Evolutionary conservation across 2,888 invertebrate species (phyloP).

Genomic region (Caenorhabditis panamensis): DNA sequence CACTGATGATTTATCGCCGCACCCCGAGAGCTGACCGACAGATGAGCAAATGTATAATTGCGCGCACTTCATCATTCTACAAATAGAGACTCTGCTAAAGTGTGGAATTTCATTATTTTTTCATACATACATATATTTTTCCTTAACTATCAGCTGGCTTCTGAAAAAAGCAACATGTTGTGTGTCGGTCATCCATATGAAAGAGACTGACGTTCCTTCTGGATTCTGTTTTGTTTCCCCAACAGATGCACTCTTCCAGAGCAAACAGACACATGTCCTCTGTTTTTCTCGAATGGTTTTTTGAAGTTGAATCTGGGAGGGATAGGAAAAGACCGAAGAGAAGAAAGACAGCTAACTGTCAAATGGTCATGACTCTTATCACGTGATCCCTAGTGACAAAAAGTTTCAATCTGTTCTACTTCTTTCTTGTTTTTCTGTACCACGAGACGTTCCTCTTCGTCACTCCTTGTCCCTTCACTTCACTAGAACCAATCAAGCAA

Average conservation of each 20-base stretch:
- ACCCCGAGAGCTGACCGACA: conserved; percentile 36
- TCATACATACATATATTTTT: too few relatives aligned
- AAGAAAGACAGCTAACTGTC: too few relatives aligned
- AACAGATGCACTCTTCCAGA: conserved; percentile 4
- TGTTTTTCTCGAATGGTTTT: neutral
- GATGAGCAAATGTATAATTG: conserved; percentile 22
- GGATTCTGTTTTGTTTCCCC: neutral
- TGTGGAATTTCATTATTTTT: conserved; percentile 7
- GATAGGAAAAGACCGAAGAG: too few relatives aligned
- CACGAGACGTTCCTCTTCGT: too few relatives aligned
- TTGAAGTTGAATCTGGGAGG: neutral
- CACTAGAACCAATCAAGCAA: neutral
- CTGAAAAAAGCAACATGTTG: conserved; percentile 7
- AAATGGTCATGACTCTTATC: neutral
- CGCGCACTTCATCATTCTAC: conserved; percentile 36
- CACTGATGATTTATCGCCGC: conserved; percentile 41
- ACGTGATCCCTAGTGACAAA: neutral
- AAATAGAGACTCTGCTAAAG: conserved; percentile 22
- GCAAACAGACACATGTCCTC: neutral
- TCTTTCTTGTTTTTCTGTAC: neutral
- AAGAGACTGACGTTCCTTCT: conserved; percentile 6
- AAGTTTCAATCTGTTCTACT: too few relatives aligned
- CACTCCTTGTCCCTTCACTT: neutral
- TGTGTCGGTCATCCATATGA: conserved; percentile 32
- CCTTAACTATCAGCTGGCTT: too few relatives aligned